Percentiles rank a stretch among this genome's conserved stretches.
These are phyloP conservation scores for Neuroscelio doddi DNA, from an alignment of 2,888 invertebrate genomes.

Conservation along the genomic window DNA sequence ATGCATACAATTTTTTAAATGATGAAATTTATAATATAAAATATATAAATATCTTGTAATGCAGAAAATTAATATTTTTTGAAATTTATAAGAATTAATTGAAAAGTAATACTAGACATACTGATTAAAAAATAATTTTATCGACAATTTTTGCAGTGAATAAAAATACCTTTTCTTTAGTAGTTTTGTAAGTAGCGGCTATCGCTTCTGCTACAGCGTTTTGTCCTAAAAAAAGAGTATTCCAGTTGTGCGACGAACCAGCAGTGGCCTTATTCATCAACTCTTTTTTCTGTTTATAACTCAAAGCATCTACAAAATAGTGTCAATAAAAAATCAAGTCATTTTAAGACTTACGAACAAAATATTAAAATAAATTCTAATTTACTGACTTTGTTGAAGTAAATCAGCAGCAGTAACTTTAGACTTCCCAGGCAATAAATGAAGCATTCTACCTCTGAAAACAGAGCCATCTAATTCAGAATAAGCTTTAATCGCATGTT, in stretches of 20 bases:
- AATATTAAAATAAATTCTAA: no score
- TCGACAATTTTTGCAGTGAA: background rate
- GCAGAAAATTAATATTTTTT: no score
- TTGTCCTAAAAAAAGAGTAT: conserved; percentile 92
- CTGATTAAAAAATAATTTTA: background rate
- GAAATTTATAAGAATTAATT: conserved; percentile 2
- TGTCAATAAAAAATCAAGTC: conserved; percentile 11
- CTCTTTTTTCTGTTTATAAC: conserved; percentile 89
- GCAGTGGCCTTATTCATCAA: conserved; percentile 83
- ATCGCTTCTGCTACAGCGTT: conserved; percentile 95
- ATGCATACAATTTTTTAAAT: no score
- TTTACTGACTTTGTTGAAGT: conserved; percentile 57
- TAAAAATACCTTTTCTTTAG: conserved; percentile 82
- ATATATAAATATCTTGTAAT: no score
- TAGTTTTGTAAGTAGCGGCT: conserved; percentile 86
- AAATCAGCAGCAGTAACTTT: conserved; percentile 72
- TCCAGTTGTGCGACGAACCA: conserved; percentile 94
- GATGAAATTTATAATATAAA: no score
- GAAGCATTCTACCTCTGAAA: conserved; percentile 93
- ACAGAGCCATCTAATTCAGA: conserved; percentile 90
- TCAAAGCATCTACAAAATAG: conserved; percentile 76
- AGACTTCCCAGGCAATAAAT: conserved; percentile 89
- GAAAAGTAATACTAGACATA: background rate
- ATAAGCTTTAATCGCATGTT: conserved; percentile 93
- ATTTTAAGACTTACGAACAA: background rate